Evolutionary conservation across 2,113 vertebrate species (phyloP).

Genomic region (Saiga tatarica): DNA sequence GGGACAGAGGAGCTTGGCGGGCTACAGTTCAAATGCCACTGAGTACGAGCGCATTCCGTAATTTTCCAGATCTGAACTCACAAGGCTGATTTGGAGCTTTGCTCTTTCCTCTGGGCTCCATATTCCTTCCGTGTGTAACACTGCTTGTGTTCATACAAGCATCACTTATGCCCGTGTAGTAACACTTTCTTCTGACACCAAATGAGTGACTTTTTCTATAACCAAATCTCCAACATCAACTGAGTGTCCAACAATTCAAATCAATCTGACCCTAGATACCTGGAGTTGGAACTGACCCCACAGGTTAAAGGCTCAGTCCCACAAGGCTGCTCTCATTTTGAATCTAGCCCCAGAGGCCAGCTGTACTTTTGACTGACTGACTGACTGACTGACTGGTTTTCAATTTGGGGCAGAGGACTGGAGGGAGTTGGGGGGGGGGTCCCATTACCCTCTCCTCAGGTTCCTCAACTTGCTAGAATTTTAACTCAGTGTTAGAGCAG

Average conservation of each 20-base stretch:
- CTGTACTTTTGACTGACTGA: neutral
- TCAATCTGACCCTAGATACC: neutral
- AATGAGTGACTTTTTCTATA: neutral
- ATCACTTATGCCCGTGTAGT: neutral
- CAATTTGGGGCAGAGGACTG: too few relatives aligned
- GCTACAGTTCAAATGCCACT: neutral
- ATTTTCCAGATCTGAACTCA: neutral
- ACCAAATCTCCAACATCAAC: neutral
- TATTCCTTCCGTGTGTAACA: neutral
- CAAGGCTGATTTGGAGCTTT: neutral
- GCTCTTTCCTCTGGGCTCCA: neutral
- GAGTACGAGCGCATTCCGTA: rapidly evolving
- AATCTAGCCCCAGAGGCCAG: neutral
- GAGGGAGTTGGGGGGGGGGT: rapidly evolving
- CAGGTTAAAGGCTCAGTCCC: neutral
- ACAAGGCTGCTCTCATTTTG: neutral
- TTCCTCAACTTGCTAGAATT: neutral
- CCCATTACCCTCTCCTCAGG: neutral
- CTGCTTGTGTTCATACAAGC: neutral
- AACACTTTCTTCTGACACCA: neutral
- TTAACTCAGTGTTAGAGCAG: neutral
- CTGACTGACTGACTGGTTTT: neutral
- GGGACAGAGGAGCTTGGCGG: neutral
- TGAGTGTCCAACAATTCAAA: neutral
- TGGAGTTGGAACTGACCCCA: neutral